A percentile compares a stretch with the other conserved stretches of the same genome.
Evolutionary conservation across 2,113 vertebrate species (phyloP).

Genomic region (Phycodurus eques): DNA sequence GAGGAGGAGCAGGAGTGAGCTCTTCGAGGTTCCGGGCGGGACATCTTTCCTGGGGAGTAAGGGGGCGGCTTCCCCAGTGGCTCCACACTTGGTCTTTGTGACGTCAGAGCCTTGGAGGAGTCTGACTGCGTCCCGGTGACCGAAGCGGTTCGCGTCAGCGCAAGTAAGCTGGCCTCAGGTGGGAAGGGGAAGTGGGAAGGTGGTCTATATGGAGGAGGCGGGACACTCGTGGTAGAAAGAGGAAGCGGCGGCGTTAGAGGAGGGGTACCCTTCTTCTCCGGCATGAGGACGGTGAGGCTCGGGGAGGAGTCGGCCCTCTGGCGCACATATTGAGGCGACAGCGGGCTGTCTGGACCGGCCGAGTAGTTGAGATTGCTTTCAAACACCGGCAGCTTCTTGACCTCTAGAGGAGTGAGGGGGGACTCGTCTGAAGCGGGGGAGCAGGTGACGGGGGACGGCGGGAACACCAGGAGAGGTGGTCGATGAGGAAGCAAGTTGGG

Average conservation of each 20-base stretch:
- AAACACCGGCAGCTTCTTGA: constrained; percentile 91
- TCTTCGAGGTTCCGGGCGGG: constrained; percentile 78
- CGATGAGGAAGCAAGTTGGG: constrained; percentile 92
- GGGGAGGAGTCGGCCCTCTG: constrained; percentile 84
- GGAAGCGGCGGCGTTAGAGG: constrained; percentile 83
- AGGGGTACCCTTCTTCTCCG: constrained; percentile 80
- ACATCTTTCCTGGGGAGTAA: constrained; percentile 80
- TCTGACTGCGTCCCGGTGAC: constrained; percentile 68
- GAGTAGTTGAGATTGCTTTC: constrained; percentile 90
- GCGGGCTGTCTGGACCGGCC: constrained; percentile 80
- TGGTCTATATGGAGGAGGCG: constrained; percentile 77
- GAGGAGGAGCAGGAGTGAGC: constrained; percentile 79
- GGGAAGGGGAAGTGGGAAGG: constrained; percentile 85
- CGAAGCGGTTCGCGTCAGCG: constrained; percentile 68
- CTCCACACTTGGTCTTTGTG: constrained; percentile 63
- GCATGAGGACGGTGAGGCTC: constrained; percentile 76
- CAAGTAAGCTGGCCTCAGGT: constrained; percentile 73
- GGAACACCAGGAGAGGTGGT: constrained; percentile 91
- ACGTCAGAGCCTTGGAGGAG: constrained; percentile 68
- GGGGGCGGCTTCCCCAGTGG: constrained; percentile 74
- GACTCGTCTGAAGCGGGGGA: constrained; percentile 97
- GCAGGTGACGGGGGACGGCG: constrained; percentile 88
- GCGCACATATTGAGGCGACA: constrained; percentile 84
- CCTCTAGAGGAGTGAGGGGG: constrained; percentile 91
- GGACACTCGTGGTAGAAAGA: constrained; percentile 60